Conservation (phyloP, 92 coral and sea anemone genomes). For the Phymanthus crucifer region DNA sequence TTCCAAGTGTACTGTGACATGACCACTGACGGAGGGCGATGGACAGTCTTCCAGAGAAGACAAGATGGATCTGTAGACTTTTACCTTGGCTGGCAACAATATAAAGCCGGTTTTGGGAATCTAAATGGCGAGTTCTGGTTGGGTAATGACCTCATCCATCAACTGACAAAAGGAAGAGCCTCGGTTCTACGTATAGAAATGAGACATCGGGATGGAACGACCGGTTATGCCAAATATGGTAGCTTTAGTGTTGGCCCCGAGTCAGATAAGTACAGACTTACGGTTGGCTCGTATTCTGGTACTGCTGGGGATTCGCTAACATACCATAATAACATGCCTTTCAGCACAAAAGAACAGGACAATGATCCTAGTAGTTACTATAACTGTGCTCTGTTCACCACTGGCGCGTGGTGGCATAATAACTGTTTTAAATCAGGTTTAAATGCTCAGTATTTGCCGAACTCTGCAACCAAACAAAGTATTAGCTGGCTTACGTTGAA, state of each 20-base stretch:
- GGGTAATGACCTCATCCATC: constrained; percentile 1
- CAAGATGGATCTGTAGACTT: neutral
- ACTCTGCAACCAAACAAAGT: neutral
- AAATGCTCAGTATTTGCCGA: neutral
- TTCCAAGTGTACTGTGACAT: constrained; percentile 6
- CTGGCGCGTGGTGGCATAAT: constrained; percentile 7
- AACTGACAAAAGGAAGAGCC: neutral
- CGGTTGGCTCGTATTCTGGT: neutral
- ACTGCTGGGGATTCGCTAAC: neutral
- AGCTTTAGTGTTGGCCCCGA: neutral
- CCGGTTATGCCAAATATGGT: neutral
- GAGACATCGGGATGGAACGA: neutral
- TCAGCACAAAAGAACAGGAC: neutral
- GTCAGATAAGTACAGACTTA: neutral
- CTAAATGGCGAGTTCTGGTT: neutral
- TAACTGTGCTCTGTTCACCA: neutral
- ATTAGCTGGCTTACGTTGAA: neutral
- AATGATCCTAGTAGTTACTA: constrained; percentile 1
- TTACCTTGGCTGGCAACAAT: constrained; percentile 2
- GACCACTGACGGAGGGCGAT: neutral
- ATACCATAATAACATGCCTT: neutral
- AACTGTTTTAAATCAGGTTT: neutral
- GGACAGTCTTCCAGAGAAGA: constrained; percentile 8
- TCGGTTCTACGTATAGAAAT: neutral
- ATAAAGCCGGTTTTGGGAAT: neutral